These are phyloP conservation scores for Aphidoletes aphidimyza DNA, from an alignment of 2,888 invertebrate genomes.

Conservation along the genomic window DNA sequence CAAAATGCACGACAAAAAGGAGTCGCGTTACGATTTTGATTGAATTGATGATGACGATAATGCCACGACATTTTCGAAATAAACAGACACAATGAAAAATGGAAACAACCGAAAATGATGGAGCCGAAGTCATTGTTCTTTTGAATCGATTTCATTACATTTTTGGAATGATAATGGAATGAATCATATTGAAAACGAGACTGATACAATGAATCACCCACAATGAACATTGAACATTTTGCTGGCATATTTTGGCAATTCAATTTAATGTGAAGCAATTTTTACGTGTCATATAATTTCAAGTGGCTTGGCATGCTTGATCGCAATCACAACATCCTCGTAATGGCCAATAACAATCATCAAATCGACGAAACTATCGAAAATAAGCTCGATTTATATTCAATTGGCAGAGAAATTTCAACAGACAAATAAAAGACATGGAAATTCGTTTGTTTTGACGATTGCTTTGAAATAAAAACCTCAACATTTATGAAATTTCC, in stretches of 20 bases:
- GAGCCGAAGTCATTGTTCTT: neutral
- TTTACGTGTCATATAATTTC: conserved; percentile 50
- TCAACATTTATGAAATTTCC: too few relatives aligned
- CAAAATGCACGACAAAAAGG: neutral
- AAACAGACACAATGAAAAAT: neutral
- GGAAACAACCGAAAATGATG: neutral
- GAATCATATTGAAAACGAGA: neutral
- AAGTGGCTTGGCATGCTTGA: neutral
- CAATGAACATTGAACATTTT: too few relatives aligned
- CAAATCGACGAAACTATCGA: neutral
- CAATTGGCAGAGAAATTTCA: too few relatives aligned
- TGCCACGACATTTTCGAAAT: neutral
- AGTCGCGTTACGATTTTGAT: neutral
- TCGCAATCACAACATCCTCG: neutral
- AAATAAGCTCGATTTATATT: neutral
- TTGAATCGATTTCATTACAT: neutral
- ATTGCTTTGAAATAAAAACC: neutral
- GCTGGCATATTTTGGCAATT: conserved; percentile 9
- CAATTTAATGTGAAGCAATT: neutral
- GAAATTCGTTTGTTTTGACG: neutral
- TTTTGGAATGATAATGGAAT: neutral
- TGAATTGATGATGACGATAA: neutral
- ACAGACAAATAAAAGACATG: neutral
- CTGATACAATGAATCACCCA: neutral
- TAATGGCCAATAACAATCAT: conserved; percentile 14